Base-by-base conservation (phyloP, 2,797 vertebrate genomes). In the Rhyacichthys aspro region DNA sequence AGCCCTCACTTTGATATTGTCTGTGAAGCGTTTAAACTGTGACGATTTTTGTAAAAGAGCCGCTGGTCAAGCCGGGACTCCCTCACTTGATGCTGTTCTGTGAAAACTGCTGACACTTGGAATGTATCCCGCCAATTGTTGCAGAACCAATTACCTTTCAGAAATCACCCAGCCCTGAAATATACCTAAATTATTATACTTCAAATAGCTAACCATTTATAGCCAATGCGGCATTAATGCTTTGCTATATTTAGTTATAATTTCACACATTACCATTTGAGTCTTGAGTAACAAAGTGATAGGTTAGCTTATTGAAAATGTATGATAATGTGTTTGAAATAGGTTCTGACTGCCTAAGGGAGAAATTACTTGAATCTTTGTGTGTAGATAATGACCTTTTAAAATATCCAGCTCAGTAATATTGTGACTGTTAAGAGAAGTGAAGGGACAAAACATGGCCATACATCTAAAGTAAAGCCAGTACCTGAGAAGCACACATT, bases 101-200 rank as follows among this genome's bases (percentile, higher is more conserved):
- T 83, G 72, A 83, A 53, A 70, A 78, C 55, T 55, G 48, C 70
- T 86, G 87, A 89, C 86, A 86, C 84, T 84, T 88, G 83, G 89
- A 87, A 88, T 90, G 87, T 91, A 87, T 85, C 55, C 70, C 61
- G 37, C 68, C 42, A 78, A 77, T 71, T 84, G 77, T 73, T 61
- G 43, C 56, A 72, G 72, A 87, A 60, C 69, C 67, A 65, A 77
- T 74, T 73, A 41, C 55, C 64, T 62, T 72, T 62, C 55, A 72
- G 53, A 82, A 72, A 83, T 78, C 74, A 76, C 80, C 86, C 82
- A 90, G 85, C 79, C 81, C 64, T n/a, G 50, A 53, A 53, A 53
- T 53, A 53, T 23, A 53, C 37, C 50, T 39, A 53, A 39, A 53
- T 53, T 9, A 53, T 28, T 43, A 43, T 11, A 34, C 41, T 63